Percentiles rank a stretch among this genome's conserved stretches.
These are phyloP conservation scores for Calephelis virginiensis DNA, from an alignment of 1,140 invertebrate species.

Conservation along the genomic window DNA sequence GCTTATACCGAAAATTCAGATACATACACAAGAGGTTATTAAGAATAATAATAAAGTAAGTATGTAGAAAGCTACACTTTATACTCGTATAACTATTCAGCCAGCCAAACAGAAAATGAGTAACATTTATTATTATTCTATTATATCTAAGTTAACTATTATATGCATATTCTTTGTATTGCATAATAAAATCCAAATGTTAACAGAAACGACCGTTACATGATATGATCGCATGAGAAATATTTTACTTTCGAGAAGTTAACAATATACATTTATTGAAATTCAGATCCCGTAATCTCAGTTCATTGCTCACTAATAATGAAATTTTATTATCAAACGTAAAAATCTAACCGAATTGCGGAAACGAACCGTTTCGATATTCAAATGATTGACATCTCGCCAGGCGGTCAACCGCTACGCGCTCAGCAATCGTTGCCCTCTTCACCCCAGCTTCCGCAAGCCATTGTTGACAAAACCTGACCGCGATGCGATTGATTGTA, in stretches of 20 bases:
- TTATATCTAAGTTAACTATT: not conserved
- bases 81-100: no score
- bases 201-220: constrained; percentile 55
- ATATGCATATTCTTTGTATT: not conserved
- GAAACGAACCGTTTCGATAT: constrained; percentile 65
- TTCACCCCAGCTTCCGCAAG: constrained; percentile 44
- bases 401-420: constrained; percentile 63
- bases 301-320: constrained; percentile 61
- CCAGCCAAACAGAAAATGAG: no score
- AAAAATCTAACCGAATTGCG: constrained; percentile 60
- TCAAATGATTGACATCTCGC: constrained; percentile 77
- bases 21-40: no score
- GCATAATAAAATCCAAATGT: not conserved
- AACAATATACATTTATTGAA: constrained; percentile 45
- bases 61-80: no score
- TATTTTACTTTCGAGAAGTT: constrained; percentile 43
- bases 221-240: constrained; percentile 50
- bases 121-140: no score
- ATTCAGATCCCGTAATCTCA: constrained; percentile 55
- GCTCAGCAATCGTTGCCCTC: constrained; percentile 39
- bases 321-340: constrained; percentile 58
- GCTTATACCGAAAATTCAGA: no score
- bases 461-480: constrained; percentile 60
- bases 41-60: no score
- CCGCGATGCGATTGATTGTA: constrained; percentile 60